Base-by-base conservation (phyloP, 30 jellyfish, hydroid and myxozoan species). In the Mastigias papua region DNA sequence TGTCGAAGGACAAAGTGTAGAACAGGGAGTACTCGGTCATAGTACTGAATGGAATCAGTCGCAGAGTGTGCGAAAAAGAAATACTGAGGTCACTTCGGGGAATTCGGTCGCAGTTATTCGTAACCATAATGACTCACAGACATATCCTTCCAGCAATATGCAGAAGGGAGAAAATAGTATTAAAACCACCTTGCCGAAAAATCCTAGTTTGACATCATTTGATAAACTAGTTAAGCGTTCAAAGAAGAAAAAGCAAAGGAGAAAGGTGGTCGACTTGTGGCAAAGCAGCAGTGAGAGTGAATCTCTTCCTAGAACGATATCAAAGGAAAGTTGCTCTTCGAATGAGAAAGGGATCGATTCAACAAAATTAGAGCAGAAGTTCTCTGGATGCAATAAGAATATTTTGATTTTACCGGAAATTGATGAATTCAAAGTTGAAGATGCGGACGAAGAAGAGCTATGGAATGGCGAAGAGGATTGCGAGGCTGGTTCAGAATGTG, bases 401-500 rank as follows among this genome's bases (percentile, higher is more conserved):
- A 48, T 91, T 16, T 67, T 67, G 70, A 54, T 92, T 35, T 71
- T 86, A 27, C 97, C 96, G 19, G 97, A 87, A 79, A 62, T 92
- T 26, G 81, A 85, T 34, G 98, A 86, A 69, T 73, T 81, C 22
- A 49, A 80, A 33, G 92, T 87, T 32, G 89, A 73, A 62, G 97
- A 92, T 75, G 73, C 49, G 10, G 92, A 73, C 58, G 97, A 84
- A 63, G 93, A 84, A 54, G 93, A 84, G 62, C 66, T 84, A 9
- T 84, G 87, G 93, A 71, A 84, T 48, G 93, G 93, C 50, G 93
- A 84, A 73, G 88, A 84, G 2, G 88, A 84, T 5, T 84, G 93
- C 71, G 93, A 84, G 33, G 88, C 93, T 73, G 93, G 93, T 1
- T 23, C 69, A 1, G 93, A 84, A 54, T 84, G 93, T 46, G 78